These are phyloP conservation scores for Pangasius krempfi DNA, from an alignment of 2,797 vertebrate genomes.

Conservation along the genomic window DNA sequence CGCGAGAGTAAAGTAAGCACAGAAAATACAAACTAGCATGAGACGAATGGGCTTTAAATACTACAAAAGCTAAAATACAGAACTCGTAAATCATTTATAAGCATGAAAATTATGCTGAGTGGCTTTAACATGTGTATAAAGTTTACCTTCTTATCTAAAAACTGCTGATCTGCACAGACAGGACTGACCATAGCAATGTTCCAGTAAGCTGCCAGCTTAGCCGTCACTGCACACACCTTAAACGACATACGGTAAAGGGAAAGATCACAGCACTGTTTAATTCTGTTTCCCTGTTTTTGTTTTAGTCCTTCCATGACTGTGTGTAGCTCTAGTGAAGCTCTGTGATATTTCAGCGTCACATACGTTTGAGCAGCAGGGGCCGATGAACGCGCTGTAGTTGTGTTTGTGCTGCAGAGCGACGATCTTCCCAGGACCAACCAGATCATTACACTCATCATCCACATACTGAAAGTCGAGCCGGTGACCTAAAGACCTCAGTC, in stretches of 20 bases:
- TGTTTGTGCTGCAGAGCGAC: constrained; percentile 45
- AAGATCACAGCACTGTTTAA: background rate
- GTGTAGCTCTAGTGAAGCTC: background rate
- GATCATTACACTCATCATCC: constrained; percentile 59
- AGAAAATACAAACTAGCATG: background rate
- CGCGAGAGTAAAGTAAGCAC: background rate
- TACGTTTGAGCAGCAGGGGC: constrained; percentile 60
- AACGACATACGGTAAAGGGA: constrained; percentile 14
- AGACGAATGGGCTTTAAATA: background rate
- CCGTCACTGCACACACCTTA: constrained; percentile 60
- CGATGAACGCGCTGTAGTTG: constrained; percentile 62
- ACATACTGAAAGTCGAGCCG: constrained; percentile 59
- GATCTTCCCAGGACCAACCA: constrained; percentile 59
- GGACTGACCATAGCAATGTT: constrained; percentile 64
- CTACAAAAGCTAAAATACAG: background rate
- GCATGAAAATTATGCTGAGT: background rate
- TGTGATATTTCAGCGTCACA: background rate
- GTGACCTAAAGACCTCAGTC: constrained; percentile 51
- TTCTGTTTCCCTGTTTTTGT: background rate
- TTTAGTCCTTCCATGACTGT: background rate
- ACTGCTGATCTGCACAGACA: constrained; percentile 61
- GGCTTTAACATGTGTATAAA: background rate
- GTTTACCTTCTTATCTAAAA: constrained; percentile 59
- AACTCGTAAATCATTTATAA: background rate
- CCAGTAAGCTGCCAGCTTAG: constrained; percentile 63